phyloP scores from a whole-genome alignment of 2,113 vertebrate genomes.

The Gadus chalcogrammus region DNA sequence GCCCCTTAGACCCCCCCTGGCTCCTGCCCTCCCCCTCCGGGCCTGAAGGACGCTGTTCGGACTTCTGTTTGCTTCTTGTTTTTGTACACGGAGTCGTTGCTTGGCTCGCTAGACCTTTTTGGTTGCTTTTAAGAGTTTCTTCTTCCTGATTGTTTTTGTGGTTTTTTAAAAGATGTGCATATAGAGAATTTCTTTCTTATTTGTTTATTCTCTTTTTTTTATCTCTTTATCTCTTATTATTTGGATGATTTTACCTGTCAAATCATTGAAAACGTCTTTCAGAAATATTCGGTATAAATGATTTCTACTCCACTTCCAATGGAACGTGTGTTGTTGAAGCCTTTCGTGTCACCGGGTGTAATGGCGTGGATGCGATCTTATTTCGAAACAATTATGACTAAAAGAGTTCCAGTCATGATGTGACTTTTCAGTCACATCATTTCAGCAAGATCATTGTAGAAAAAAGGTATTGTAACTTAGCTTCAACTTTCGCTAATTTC shows the following conservation, averaged over 20 bases:
- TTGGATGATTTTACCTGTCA: constrained; percentile 21
- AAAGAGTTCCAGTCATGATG: constrained; percentile 23
- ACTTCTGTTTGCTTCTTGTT: too few relatives aligned
- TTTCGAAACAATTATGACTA: too few relatives aligned
- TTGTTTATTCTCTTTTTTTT: constrained; percentile 17
- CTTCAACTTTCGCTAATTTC: neutral
- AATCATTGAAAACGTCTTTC: constrained; percentile 29
- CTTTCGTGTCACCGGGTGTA: constrained; percentile 9
- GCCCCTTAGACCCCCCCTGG: constrained; percentile 5
- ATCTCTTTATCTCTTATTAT: constrained; percentile 27
- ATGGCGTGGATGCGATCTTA: too few relatives aligned
- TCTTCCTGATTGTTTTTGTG: neutral
- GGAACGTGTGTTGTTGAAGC: neutral
- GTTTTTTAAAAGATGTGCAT: constrained; percentile 42
- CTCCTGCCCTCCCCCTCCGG: too few relatives aligned
- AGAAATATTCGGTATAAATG: constrained; percentile 6
- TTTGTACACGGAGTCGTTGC: too few relatives aligned
- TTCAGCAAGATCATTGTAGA: constrained; percentile 28
- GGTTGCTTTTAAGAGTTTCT: constrained; percentile 9
- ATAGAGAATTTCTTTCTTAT: constrained; percentile 27
- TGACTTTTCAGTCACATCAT: constrained; percentile 16
- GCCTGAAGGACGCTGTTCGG: too few relatives aligned
- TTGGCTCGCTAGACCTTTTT: too few relatives aligned
- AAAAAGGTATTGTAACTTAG: neutral
- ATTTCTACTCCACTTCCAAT: neutral